A percentile compares a stretch with the other conserved stretches of the same genome.
Evolutionary conservation across 1,140 invertebrate genomes (phyloP).

Genomic region (Bombus confusus): DNA sequence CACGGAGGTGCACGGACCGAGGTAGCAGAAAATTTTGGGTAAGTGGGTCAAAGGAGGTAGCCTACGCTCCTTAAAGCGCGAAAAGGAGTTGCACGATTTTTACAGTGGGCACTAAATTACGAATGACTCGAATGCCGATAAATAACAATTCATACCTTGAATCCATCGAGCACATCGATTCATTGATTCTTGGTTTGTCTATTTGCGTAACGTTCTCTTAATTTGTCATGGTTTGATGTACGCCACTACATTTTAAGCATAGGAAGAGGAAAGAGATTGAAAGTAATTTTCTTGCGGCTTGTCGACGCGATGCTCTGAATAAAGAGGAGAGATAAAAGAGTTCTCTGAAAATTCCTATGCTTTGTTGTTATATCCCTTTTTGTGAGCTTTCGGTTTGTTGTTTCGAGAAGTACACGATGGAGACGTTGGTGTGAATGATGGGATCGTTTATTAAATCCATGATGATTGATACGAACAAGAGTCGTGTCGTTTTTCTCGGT

Average conservation of each 20-base stretch:
- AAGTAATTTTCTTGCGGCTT: background rate
- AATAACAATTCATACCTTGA: background rate
- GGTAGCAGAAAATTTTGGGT: conserved; percentile 59
- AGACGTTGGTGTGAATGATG: background rate
- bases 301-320: background rate
- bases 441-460: background rate
- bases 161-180: background rate
- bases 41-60: conserved; percentile 55
- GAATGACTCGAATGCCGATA: too few species aligned
- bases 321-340: background rate
- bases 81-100: background rate
- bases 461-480: background rate
- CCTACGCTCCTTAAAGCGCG: conserved; percentile 11
- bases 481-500: background rate
- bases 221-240: background rate
- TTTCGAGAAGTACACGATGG: background rate
- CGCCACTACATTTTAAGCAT: background rate
- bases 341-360: background rate
- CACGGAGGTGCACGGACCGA: background rate
- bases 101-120: background rate
- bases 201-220: conserved; percentile 6
- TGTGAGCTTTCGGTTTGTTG: background rate
- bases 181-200: background rate
- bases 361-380: background rate
- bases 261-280: background rate